A percentile compares a stretch with the other conserved stretches of the same genome.
These are phyloP conservation scores for Dolichallabes microphthalmus DNA, from an alignment of 2,113 vertebrate genomes.

Conservation along the genomic window DNA sequence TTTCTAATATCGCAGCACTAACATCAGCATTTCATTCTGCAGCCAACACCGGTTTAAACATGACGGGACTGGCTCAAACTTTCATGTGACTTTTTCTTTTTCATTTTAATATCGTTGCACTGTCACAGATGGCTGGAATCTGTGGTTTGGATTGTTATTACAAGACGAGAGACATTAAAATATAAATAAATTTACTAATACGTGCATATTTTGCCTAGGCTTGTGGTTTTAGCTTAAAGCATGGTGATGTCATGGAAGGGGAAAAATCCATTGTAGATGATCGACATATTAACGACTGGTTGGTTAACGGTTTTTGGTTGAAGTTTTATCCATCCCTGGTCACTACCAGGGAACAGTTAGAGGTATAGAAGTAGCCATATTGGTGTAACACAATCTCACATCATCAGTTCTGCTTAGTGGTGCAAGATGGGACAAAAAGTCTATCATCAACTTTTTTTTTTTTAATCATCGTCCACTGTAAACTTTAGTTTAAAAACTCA, in stretches of 20 bases:
- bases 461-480: too few relatives aligned
- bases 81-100: background rate
- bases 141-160: background rate
- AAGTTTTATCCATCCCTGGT: too few relatives aligned
- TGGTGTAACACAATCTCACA: background rate
- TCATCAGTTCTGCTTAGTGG: background rate
- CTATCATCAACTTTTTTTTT: background rate
- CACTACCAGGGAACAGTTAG: too few relatives aligned
- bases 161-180: background rate
- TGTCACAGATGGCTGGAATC: background rate
- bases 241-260: too few relatives aligned
- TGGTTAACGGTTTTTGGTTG: too few relatives aligned
- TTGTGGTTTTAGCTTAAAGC: background rate
- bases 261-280: too few relatives aligned
- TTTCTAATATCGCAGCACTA: slow-evolving; percentile 30
- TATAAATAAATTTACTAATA: background rate
- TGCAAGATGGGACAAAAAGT: background rate
- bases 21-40: slow-evolving; percentile 24
- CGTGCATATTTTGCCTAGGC: background rate
- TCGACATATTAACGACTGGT: too few relatives aligned
- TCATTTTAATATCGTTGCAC: background rate
- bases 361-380: background rate
- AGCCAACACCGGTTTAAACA: background rate
- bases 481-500: background rate
- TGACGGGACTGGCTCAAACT: slow-evolving; percentile 33